Conservation (phyloP, 2,888 invertebrate species). For the Orthonevra nobilis region DNA sequence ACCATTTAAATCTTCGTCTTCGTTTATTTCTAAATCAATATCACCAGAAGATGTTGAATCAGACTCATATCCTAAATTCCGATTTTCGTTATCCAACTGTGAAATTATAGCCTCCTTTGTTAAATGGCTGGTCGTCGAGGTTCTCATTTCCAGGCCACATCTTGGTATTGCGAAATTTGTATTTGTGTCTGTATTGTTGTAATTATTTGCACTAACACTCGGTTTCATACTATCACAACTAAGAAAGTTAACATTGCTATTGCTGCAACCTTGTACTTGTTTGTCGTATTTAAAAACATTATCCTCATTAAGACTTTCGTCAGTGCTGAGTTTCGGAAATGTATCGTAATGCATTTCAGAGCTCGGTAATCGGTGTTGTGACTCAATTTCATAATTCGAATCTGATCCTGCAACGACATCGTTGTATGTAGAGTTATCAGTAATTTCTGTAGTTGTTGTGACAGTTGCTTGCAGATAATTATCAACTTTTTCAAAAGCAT, state of each 20-base stretch:
- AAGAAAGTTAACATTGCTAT: conserved; percentile 11
- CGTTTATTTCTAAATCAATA: conserved; percentile 76
- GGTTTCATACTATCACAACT: conserved; percentile 15
- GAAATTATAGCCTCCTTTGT: conserved; percentile 18
- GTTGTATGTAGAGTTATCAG: conserved; percentile 32
- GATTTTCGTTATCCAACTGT: conserved; percentile 24
- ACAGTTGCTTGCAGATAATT: conserved; percentile 36
- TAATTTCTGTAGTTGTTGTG: conserved; percentile 41
- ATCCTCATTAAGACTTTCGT: conserved; percentile 23
- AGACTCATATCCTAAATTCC: conserved; percentile 73
- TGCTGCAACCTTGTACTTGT: conserved; percentile 9
- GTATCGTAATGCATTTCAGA: conserved; percentile 40
- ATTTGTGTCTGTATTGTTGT: conserved; percentile 22
- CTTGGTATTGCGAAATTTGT: conserved; percentile 28
- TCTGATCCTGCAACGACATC: conserved; percentile 29
- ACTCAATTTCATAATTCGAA: conserved; percentile 34
- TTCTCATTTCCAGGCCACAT: conserved; percentile 28
- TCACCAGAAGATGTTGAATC: conserved; percentile 76
- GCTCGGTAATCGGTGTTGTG: conserved; percentile 2
- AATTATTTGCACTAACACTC: conserved; percentile 11
- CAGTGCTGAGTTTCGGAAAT: conserved; percentile 22
- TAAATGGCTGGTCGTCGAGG: neutral
- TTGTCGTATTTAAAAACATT: conserved; percentile 26
- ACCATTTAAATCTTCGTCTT: conserved; percentile 73
- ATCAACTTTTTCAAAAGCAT: conserved; percentile 23